Percentiles rank a stretch among this genome's conserved stretches.
These are phyloP conservation scores for Oenanthe melanoleuca DNA, from an alignment of 2,113 vertebrate genomes.

Conservation along the genomic window DNA sequence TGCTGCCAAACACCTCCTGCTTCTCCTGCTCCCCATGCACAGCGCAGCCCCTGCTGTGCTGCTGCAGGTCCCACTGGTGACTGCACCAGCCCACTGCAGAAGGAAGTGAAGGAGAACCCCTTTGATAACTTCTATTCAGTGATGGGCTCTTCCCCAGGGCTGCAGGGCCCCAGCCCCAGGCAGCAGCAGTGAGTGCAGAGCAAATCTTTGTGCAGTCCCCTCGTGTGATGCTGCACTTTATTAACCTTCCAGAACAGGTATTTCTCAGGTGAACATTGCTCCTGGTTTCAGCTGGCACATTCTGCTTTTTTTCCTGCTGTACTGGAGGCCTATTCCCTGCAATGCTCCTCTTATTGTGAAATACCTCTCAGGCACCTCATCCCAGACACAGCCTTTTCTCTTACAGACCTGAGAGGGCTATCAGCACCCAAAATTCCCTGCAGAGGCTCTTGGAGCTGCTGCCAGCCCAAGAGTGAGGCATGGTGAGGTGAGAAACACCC, in stretches of 20 bases:
- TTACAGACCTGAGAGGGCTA: neutral
- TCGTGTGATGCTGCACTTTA: neutral
- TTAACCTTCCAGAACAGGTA: neutral
- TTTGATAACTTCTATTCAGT: fast-evolving
- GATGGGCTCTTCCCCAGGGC: neutral
- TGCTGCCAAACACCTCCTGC: fast-evolving
- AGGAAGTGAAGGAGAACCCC: neutral
- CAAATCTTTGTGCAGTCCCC: neutral
- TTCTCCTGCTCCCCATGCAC: fast-evolving
- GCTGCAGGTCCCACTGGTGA: neutral
- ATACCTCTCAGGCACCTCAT: neutral
- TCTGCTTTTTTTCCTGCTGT: neutral
- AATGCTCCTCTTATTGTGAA: neutral
- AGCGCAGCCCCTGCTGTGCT: neutral
- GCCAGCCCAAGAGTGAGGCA: neutral
- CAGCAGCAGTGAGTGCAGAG: neutral
- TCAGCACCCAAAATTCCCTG: neutral
- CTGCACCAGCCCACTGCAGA: neutral
- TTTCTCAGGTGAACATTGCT: neutral
- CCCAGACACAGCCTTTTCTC: neutral
- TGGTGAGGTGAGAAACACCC: neutral
- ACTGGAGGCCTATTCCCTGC: neutral
- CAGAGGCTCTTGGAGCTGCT: neutral
- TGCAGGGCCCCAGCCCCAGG: neutral
- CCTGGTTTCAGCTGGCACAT: neutral